A percentile compares a stretch with the other conserved stretches of the same genome.
phyloP scores from a whole-genome alignment of 2,113 vertebrate species.

The Xiphias gladius region DNA sequence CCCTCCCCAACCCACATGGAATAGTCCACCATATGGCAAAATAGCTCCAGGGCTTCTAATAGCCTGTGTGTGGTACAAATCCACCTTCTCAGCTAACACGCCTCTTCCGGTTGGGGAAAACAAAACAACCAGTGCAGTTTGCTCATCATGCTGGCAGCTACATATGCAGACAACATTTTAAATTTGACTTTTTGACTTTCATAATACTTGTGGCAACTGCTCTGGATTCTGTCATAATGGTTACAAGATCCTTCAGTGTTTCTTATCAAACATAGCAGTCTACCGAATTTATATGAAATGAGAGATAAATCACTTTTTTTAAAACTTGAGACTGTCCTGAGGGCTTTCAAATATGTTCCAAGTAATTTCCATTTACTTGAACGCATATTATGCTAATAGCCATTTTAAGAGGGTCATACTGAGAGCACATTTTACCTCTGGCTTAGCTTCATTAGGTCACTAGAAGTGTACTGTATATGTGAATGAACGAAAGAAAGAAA shows the following conservation, averaged over 20 bases:
- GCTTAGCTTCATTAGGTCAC: slow-evolving; percentile 81
- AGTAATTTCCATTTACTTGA: slow-evolving; percentile 95
- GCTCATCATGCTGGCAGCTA: slow-evolving; percentile 32
- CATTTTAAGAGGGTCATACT: slow-evolving; percentile 92
- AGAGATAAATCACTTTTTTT: slow-evolving; percentile 86
- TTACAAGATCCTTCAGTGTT: background rate
- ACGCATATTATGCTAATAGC: slow-evolving; percentile 94
- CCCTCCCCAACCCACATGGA: slow-evolving; percentile 68
- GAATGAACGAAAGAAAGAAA: background rate
- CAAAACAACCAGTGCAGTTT: slow-evolving; percentile 48
- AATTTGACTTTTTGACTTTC: background rate
- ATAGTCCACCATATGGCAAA: slow-evolving; percentile 82
- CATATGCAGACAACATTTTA: slow-evolving; percentile 4
- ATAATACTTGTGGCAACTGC: background rate
- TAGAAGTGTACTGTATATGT: slow-evolving; percentile 13
- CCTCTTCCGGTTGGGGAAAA: slow-evolving; percentile 56
- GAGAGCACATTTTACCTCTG: slow-evolving; percentile 84
- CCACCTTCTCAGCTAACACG: slow-evolving; percentile 66
- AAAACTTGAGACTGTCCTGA: slow-evolving; percentile 91
- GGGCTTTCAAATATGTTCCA: slow-evolving; percentile 93
- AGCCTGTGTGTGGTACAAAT: slow-evolving; percentile 73
- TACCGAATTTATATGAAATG: slow-evolving; percentile 38
- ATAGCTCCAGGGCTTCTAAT: slow-evolving; percentile 76
- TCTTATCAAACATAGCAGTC: background rate
- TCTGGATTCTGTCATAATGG: background rate